Percentiles rank a stretch among this genome's conserved stretches.
These are phyloP conservation scores for Gymnorhina tibicen DNA, from an alignment of 2,113 vertebrate species.

Conservation along the genomic window DNA sequence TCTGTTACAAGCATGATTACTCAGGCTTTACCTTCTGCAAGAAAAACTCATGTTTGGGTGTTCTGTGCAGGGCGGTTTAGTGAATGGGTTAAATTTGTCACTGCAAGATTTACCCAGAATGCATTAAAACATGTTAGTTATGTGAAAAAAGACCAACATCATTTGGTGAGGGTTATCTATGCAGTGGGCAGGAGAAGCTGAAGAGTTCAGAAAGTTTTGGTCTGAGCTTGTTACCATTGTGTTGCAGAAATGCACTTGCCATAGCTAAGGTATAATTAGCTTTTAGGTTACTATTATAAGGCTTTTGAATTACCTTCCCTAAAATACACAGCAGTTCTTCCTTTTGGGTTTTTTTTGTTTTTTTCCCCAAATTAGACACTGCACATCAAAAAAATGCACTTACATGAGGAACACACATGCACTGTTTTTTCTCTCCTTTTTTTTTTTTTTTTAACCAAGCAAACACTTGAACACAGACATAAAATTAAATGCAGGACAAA, in stretches of 20 bases:
- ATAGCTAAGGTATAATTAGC: neutral
- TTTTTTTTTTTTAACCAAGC: neutral
- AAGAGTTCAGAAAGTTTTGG: neutral
- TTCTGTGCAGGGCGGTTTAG: neutral
- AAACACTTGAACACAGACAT: neutral
- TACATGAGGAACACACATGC: neutral
- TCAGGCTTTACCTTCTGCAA: neutral
- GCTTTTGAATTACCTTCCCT: neutral
- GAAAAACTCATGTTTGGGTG: neutral
- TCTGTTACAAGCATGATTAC: neutral
- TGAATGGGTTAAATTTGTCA: neutral
- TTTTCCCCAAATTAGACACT: neutral
- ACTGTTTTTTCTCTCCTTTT: neutral
- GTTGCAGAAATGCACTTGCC: neutral
- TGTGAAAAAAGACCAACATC: neutral
- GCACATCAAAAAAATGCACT: neutral
- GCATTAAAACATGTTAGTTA: neutral
- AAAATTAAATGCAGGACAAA: neutral
- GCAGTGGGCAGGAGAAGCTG: neutral
- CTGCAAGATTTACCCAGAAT: neutral
- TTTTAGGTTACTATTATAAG: neutral
- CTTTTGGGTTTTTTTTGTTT: neutral
- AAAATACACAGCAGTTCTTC: neutral
- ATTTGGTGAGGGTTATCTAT: neutral
- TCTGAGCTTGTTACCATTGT: neutral